These are phyloP conservation scores for Dryobates pubescens DNA, from an alignment of 2,797 vertebrate genomes.

Conservation along the genomic window DNA sequence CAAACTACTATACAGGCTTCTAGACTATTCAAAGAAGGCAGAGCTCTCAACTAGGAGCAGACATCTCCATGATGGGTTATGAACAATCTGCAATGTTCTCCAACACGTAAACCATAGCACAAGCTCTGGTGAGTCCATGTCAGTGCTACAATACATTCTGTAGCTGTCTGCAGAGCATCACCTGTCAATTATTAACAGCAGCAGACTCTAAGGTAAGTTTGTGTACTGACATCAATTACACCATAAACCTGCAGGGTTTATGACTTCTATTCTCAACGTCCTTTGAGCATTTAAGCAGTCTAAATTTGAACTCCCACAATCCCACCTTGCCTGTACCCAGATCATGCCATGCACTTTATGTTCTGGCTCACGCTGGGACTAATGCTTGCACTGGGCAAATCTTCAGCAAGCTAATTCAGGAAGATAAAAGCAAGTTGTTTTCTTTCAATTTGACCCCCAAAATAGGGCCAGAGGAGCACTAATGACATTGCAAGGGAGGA, in stretches of 20 bases:
- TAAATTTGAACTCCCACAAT: neutral
- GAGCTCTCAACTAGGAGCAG: fast-evolving
- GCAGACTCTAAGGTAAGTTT: neutral
- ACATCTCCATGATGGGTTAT: neutral
- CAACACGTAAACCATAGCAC: neutral
- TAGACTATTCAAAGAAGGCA: fast-evolving
- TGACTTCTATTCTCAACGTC: neutral
- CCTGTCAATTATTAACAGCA: neutral
- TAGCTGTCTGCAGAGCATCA: neutral
- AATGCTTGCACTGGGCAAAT: neutral
- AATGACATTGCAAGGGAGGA: neutral
- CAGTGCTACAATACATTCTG: neutral
- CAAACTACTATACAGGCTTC: neutral
- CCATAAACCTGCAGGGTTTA: neutral
- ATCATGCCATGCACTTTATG: fast-evolving
- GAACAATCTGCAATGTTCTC: neutral
- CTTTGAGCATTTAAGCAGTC: neutral
- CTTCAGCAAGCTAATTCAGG: neutral
- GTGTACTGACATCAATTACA: neutral
- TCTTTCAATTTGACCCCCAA: neutral
- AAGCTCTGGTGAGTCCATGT: neutral
- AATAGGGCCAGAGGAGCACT: neutral
- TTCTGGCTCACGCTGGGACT: neutral
- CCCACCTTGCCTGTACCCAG: neutral
- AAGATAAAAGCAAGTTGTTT: neutral